Evolutionary conservation across 2,113 vertebrate genomes (phyloP).

Genomic region (Dissostichus mawsoni): DNA sequence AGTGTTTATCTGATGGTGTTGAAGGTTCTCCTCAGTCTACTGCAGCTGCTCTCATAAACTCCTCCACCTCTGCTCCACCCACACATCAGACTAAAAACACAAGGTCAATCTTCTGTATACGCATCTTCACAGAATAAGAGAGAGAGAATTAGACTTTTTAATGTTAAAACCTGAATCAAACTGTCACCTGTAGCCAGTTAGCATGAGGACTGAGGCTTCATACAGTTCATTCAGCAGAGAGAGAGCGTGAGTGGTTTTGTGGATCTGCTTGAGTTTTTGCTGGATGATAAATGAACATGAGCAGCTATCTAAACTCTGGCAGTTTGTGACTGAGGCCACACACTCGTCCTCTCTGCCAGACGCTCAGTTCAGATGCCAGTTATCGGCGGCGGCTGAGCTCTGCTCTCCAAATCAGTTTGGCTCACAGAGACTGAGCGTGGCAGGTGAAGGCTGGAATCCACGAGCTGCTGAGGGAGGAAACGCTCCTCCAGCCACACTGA

Average conservation of each 20-base stretch:
- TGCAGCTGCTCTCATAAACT: constrained; percentile 27
- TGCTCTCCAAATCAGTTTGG: constrained; percentile 51
- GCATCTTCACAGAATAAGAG: background rate
- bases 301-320: constrained; percentile 54
- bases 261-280: constrained; percentile 10
- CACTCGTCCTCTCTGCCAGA: constrained; percentile 30
- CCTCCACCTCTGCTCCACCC: constrained; percentile 22
- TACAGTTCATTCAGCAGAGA: background rate
- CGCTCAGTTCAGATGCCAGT: constrained; percentile 54
- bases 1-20: background rate
- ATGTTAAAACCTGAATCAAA: background rate
- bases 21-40: constrained; percentile 7
- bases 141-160: background rate
- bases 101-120: background rate
- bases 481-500: constrained; percentile 1
- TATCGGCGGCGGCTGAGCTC: constrained; percentile 22
- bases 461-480: constrained; percentile 21
- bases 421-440: constrained; percentile 7
- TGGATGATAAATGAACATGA: constrained; percentile 50
- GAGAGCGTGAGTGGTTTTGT: background rate
- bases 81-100: background rate
- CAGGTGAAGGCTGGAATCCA: constrained; percentile 50
- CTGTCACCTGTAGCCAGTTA: background rate
- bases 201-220: background rate
- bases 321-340: constrained; percentile 32